Base-by-base conservation (phyloP, 2,888 invertebrate genomes). In the Oxycera nigricornis region DNA sequence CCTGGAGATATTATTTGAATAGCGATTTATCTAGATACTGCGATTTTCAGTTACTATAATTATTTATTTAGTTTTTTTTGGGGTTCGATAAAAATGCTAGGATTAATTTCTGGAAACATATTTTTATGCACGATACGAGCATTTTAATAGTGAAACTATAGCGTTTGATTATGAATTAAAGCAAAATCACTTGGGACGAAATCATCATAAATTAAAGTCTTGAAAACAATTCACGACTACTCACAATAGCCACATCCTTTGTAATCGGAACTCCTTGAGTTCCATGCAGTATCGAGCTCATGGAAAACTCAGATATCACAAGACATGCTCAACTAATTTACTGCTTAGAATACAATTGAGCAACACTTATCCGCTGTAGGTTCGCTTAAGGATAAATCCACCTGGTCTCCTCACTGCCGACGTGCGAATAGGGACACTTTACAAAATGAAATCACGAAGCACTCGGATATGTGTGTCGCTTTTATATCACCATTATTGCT, bases 211-310 rank as follows among this genome's bases (percentile, higher is more conserved):
- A n/a, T n/a, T n/a, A n/a, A n/a, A n/a, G n/a, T n/a, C n/a, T n/a
- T n/a, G n/a, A n/a, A n/a, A n/a, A n/a, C n/a, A n/a, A n/a, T n/a
- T n/a, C n/a, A n/a, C n/a, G n/a, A n/a, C n/a, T 65, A 84, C 87
- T 88, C 83, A 92, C 92, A 81, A 87, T 87, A 62, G 92, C 92
- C 76, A 88, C 83, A 75, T 89, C 89, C 73, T 89, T 88, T 26
- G 89, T 89, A 74, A 92, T 91, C 14, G 92, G 89, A 57, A 83
- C 87, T 1, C 92, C 92, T 4, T 65, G 59, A 2, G 59, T n/a
- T n/a, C n/a, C 46, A 46, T 46, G 46, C 35, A 11, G 11, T 7
- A 52, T 22, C n/a, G 7, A 9, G 22, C 24, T 59, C 24, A 20
- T 22, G 28, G 17, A n/a, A n/a, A 28, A 28, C 28, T 17, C 61